phyloP scores from a whole-genome alignment of 2,888 invertebrate genomes.

The Hedychridium roseum region DNA sequence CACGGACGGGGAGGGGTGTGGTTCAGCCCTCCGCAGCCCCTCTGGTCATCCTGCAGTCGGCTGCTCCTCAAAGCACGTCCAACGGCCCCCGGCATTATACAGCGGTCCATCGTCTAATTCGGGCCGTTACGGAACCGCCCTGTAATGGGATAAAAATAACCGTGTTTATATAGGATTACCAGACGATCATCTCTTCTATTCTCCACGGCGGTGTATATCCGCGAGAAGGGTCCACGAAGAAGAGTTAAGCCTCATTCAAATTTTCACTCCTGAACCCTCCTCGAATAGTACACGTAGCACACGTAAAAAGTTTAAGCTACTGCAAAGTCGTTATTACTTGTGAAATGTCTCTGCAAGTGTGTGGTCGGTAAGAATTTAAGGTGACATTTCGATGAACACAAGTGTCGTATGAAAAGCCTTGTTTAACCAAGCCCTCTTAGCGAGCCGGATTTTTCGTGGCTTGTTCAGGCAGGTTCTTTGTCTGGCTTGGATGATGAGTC shows the following conservation, averaged over 20 bases:
- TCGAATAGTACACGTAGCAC: neutral
- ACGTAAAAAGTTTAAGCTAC: no score
- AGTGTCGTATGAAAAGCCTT: no score
- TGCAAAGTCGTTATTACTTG: no score
- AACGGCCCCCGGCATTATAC: slow-evolving; percentile 33
- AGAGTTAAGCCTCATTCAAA: slow-evolving; percentile 1
- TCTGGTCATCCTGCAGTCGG: slow-evolving; percentile 38
- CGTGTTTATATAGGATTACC: slow-evolving; percentile 48
- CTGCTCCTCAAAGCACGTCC: slow-evolving; percentile 25
- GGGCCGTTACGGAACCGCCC: slow-evolving; percentile 37
- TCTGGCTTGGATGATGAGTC: no score
- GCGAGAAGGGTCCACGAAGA: slow-evolving; percentile 10
- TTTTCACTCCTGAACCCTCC: no score
- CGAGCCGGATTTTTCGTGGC: no score
- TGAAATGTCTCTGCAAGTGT: no score
- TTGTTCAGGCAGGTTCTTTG: no score
- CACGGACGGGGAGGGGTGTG: slow-evolving; percentile 32
- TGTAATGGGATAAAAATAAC: slow-evolving; percentile 50
- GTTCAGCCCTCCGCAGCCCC: slow-evolving; percentile 35
- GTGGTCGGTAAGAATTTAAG: no score
- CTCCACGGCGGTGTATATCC: no score
- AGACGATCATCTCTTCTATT: slow-evolving; percentile 34
- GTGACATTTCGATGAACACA: no score
- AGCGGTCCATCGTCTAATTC: slow-evolving; percentile 19
- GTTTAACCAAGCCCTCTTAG: no score